phyloP scores from a whole-genome alignment of 2,888 invertebrate species.

The Cheilosia scutellata region DNA sequence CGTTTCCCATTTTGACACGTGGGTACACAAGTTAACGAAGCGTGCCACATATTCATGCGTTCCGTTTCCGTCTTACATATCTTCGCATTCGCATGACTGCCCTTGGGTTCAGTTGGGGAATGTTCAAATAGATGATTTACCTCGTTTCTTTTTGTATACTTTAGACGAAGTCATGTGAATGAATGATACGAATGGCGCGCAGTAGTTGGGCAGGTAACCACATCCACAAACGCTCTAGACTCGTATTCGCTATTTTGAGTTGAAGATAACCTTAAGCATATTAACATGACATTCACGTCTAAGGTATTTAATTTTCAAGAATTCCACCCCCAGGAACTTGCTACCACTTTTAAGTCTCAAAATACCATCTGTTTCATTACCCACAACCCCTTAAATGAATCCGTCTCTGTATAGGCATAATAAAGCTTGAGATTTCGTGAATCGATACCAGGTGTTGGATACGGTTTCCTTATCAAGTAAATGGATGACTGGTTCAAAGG shows the following conservation, averaged over 20 bases:
- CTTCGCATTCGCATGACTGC: conserved; percentile 63
- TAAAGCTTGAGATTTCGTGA: no score
- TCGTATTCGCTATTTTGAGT: not conserved
- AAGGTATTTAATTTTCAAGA: not conserved
- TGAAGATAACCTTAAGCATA: not conserved
- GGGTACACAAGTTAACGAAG: conserved; percentile 41
- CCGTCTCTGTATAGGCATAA: no score
- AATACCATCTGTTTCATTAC: no score
- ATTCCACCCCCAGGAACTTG: not conserved
- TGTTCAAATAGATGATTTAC: conserved; percentile 53
- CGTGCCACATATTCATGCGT: conserved; percentile 21
- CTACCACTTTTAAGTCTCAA: not conserved
- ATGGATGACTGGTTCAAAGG: no score
- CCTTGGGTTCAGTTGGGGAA: conserved; percentile 10
- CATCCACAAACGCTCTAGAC: not conserved
- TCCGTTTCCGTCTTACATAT: conserved; percentile 31
- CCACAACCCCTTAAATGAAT: no score
- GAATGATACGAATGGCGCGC: conserved; percentile 7
- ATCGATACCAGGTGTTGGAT: no score
- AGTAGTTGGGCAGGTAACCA: not conserved
- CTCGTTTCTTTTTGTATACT: conserved; percentile 10
- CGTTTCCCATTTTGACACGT: not conserved
- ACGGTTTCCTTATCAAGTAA: no score
- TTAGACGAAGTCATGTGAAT: conserved; percentile 35
- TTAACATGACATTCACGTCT: not conserved